Percentiles rank a stretch among this genome's conserved stretches.
Conservation (phyloP, 2,113 vertebrate species). For the Todiramphus saurophagus region DNA sequence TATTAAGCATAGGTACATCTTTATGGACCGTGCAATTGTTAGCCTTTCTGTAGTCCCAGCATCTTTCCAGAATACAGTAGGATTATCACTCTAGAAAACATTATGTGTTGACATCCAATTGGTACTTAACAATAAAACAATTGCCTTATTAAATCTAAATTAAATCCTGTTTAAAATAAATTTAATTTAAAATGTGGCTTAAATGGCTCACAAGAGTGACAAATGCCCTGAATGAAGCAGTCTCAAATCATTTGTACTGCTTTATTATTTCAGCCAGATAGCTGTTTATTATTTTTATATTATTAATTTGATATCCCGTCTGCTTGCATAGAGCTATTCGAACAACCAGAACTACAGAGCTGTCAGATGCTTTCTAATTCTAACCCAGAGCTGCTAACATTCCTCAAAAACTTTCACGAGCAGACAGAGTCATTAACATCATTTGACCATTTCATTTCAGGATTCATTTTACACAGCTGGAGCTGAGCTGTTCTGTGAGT, state of each 20-base stretch:
- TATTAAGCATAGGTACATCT: background rate
- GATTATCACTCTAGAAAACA: slow-evolving; percentile 22
- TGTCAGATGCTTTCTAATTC: slow-evolving; percentile 33
- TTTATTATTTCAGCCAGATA: slow-evolving; percentile 36
- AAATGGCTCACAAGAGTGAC: slow-evolving; percentile 48
- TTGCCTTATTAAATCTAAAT: slow-evolving; percentile 64
- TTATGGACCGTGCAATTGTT: background rate
- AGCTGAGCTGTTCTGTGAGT: slow-evolving; percentile 12
- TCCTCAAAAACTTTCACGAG: slow-evolving; percentile 41
- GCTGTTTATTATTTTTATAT: slow-evolving; percentile 11
- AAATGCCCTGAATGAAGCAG: slow-evolving; percentile 23
- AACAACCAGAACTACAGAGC: slow-evolving; percentile 7
- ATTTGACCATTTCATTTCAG: slow-evolving; percentile 56
- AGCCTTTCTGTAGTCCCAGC: background rate
- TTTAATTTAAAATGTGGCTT: slow-evolving; percentile 42
- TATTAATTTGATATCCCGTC: slow-evolving; percentile 13
- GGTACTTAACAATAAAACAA: slow-evolving; percentile 57
- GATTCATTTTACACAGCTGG: slow-evolving; percentile 53
- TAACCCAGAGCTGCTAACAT: background rate
- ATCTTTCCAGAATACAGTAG: background rate
- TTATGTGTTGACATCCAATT: slow-evolving; percentile 39
- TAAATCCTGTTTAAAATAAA: slow-evolving; percentile 53
- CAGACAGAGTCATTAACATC: slow-evolving; percentile 58
- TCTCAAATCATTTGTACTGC: background rate
- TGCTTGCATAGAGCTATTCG: background rate